These are phyloP conservation scores for Strix aluco DNA, from an alignment of 2,113 vertebrate species.

Conservation along the genomic window DNA sequence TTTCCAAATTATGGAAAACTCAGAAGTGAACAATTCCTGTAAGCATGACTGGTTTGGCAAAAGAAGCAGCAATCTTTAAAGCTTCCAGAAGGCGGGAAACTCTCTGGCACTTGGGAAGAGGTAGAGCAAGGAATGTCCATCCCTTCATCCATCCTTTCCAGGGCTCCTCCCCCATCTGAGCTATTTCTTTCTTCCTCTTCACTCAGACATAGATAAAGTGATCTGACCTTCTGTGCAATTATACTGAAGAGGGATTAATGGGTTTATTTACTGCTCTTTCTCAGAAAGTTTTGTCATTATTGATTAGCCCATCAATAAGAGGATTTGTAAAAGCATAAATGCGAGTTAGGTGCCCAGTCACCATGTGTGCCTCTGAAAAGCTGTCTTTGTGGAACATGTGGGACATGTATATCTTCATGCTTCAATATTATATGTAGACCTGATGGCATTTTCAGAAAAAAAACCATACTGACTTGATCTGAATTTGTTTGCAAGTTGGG, in stretches of 20 bases:
- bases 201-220: neutral
- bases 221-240: constrained; percentile 23
- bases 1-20: neutral
- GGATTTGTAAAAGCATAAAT: neutral
- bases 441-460: neutral
- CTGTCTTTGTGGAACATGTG: neutral
- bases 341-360: neutral
- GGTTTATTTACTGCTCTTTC: neutral
- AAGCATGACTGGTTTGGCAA: neutral
- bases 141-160: neutral
- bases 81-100: neutral
- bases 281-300: constrained; percentile 34
- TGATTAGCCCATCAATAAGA: neutral
- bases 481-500: neutral
- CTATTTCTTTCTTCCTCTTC: neutral
- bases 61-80: neutral
- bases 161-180: neutral
- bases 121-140: neutral
- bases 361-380: neutral
- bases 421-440: neutral
- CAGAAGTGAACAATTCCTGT: neutral
- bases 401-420: neutral
- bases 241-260: constrained; percentile 10
- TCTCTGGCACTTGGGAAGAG: neutral
- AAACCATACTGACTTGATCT: neutral